These are phyloP conservation scores for Proterorhinus semilunaris DNA, from an alignment of 2,113 vertebrate species.

Conservation along the genomic window DNA sequence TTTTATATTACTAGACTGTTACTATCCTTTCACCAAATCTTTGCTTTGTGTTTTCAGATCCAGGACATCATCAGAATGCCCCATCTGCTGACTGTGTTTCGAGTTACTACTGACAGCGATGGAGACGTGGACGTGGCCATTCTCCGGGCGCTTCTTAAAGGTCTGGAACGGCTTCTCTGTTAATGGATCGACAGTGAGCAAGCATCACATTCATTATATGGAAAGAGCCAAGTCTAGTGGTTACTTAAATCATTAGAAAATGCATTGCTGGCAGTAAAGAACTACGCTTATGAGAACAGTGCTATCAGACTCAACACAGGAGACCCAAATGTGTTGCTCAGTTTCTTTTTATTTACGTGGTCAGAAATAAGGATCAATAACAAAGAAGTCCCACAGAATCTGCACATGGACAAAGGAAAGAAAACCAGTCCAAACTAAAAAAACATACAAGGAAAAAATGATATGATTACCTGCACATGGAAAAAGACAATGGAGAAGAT, in stretches of 20 bases:
- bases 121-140: slow-evolving; percentile 91
- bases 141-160: slow-evolving; percentile 92
- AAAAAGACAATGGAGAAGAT: no score
- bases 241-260: neutral
- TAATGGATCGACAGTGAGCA: neutral
- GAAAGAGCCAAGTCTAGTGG: neutral
- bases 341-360: no score
- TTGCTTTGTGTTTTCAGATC: slow-evolving; percentile 75
- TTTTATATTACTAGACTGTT: neutral
- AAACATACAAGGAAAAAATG: no score
- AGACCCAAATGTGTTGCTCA: no score
- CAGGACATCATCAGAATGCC: slow-evolving; percentile 88
- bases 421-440: no score
- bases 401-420: no score
- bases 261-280: neutral
- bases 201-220: neutral
- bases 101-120: slow-evolving; percentile 81
- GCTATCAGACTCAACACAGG: no score
- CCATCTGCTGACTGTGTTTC: slow-evolving; percentile 88
- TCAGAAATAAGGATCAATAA: no score
- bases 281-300: neutral
- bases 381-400: no score
- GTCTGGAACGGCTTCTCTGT: slow-evolving; percentile 56
- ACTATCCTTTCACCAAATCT: neutral
- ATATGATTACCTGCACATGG: no score